Percentiles rank a stretch among this genome's conserved stretches.
Conservation (phyloP, 2,888 invertebrate species). For the Rhabditophanes sp. region DNA sequence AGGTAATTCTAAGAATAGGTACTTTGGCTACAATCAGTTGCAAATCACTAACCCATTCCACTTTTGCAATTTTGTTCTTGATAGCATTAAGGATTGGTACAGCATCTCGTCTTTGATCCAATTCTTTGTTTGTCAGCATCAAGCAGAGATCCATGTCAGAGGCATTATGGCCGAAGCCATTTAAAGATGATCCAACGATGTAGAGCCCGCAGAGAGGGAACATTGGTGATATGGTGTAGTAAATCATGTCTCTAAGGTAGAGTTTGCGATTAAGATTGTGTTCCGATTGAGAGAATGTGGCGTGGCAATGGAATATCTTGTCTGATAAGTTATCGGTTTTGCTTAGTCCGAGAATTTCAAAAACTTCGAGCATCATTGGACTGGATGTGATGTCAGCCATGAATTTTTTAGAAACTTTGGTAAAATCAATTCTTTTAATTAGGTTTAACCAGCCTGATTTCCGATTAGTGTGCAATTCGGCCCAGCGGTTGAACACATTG, state of each 20-base stretch:
- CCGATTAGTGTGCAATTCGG: too few species aligned
- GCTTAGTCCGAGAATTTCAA: too few species aligned
- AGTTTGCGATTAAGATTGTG: slow-evolving; percentile 26
- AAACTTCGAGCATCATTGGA: too few species aligned
- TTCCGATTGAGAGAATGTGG: slow-evolving; percentile 27
- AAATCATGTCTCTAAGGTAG: slow-evolving; percentile 36
- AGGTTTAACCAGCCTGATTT: too few species aligned
- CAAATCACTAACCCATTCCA: slow-evolving; percentile 51
- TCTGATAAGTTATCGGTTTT: too few species aligned
- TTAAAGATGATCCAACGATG: slow-evolving; percentile 91
- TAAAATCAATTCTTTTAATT: too few species aligned
- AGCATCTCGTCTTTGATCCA: slow-evolving; percentile 63
- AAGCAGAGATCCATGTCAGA: slow-evolving; percentile 95
- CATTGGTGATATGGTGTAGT: slow-evolving; percentile 31
- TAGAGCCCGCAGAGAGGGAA: slow-evolving; percentile 53
- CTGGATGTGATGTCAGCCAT: too few species aligned
- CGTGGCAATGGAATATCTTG: slow-evolving; percentile 38
- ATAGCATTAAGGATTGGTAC: slow-evolving; percentile 46
- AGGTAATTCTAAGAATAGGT: slow-evolving; percentile 46
- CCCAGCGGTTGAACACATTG: too few species aligned
- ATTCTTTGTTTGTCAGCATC: slow-evolving; percentile 57
- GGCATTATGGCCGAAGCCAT: slow-evolving; percentile 74
- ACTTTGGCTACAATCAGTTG: slow-evolving; percentile 76
- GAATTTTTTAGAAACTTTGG: too few species aligned
- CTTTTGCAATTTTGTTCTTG: slow-evolving; percentile 21